Evolutionary conservation across 2,888 invertebrate genomes (phyloP).

Genomic region (Spodoptera picta): DNA sequence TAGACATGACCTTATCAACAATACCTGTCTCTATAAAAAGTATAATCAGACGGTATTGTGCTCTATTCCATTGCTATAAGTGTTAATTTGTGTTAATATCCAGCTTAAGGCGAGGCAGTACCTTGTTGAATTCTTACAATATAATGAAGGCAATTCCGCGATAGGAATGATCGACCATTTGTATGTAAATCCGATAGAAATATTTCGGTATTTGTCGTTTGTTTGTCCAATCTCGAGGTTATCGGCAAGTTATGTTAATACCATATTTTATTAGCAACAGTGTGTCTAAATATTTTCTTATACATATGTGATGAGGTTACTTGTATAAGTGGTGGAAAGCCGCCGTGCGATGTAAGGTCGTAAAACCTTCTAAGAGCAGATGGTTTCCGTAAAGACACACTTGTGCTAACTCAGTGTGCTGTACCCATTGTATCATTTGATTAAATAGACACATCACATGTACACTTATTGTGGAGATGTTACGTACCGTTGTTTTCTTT

Average conservation of each 20-base stretch:
- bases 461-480: no score
- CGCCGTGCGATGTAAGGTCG: neutral
- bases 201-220: constrained; percentile 32
- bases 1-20: constrained; percentile 48
- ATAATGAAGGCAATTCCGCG: constrained; percentile 43
- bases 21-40: constrained; percentile 20
- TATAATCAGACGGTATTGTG: constrained; percentile 10
- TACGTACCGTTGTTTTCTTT: no score
- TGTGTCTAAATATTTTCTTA: constrained; percentile 5
- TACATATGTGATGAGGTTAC: neutral
- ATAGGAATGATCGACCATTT: constrained; percentile 31
- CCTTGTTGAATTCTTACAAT: constrained; percentile 23
- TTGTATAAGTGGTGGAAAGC: neutral
- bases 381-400: constrained; percentile 5
- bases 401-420: constrained; percentile 5
- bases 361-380: constrained; percentile 17
- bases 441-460: no score
- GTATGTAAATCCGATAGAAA: constrained; percentile 47
- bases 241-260: constrained; percentile 22
- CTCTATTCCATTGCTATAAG: constrained; percentile 17
- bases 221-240: constrained; percentile 42
- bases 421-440: no score
- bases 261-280: constrained; percentile 3
- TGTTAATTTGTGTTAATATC: neutral
- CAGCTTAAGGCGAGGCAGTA: constrained; percentile 19